Percentiles rank a stretch among this genome's conserved stretches.
These are phyloP conservation scores for Panulirus ornatus DNA, from an alignment of 1,140 invertebrate genomes.

Conservation along the genomic window DNA sequence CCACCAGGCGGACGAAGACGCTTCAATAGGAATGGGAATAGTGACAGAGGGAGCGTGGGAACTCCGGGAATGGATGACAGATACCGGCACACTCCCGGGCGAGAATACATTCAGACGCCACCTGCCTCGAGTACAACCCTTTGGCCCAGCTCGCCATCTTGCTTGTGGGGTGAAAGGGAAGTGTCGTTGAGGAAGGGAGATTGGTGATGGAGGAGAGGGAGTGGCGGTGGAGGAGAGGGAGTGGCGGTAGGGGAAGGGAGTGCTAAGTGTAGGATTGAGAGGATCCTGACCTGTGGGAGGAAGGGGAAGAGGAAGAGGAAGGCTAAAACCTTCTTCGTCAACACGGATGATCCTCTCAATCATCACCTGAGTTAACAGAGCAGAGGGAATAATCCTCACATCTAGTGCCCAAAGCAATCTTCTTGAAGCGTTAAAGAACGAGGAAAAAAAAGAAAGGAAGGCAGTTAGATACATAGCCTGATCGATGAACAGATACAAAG, in stretches of 20 bases:
- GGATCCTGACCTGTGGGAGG: neutral
- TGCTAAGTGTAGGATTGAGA: neutral
- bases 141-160: neutral
- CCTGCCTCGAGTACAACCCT: neutral
- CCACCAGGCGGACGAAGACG: conserved; percentile 4
- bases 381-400: no score
- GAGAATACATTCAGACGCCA: conserved; percentile 41
- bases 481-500: no score
- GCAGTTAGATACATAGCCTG: no score
- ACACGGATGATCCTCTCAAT: no score
- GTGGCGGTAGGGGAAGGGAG: neutral
- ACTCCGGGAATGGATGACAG: conserved; percentile 47
- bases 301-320: neutral
- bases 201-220: neutral
- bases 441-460: no score
- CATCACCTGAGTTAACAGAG: no score
- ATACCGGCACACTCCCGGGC: conserved; percentile 50
- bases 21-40: conserved; percentile 47
- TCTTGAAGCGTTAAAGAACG: no score
- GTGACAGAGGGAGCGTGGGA: conserved; percentile 31
- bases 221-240: neutral
- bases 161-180: neutral
- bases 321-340: no score
- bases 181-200: neutral
- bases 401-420: no score